Percentiles rank a stretch among this genome's conserved stretches.
Conservation (phyloP, 2,797 vertebrate species). For the Bufotes viridis region DNA sequence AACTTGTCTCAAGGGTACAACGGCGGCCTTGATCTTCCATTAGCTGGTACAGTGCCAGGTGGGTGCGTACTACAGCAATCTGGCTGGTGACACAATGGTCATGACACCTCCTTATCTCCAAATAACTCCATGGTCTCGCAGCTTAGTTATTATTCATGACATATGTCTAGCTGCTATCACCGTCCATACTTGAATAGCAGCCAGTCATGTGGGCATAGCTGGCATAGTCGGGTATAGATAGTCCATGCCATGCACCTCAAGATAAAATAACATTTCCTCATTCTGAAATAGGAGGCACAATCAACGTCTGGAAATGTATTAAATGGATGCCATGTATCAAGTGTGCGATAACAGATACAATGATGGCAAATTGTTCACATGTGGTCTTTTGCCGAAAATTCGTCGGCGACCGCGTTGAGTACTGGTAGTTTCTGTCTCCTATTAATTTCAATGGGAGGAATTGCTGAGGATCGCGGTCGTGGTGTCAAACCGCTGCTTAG, state of each 20-base stretch:
- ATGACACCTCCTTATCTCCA: conserved; percentile 20
- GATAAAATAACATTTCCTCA: not conserved
- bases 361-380: too few relatives aligned
- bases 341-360: too few relatives aligned
- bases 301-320: too few relatives aligned
- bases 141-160: not conserved
- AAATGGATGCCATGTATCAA: too few relatives aligned
- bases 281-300: not conserved
- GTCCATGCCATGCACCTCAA: not conserved
- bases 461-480: too few relatives aligned
- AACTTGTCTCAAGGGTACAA: not conserved
- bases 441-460: too few relatives aligned
- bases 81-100: not conserved
- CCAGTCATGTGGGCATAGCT: conserved; percentile 53
- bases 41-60: not conserved
- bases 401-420: too few relatives aligned
- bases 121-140: not conserved
- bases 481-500: too few relatives aligned
- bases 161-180: conserved; percentile 23
- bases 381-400: too few relatives aligned
- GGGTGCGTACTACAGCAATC: not conserved
- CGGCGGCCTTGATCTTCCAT: not conserved
- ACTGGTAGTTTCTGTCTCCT: too few relatives aligned
- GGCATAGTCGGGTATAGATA: conserved; percentile 34
- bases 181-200: conserved; percentile 35